Base-by-base conservation (phyloP, 2,797 vertebrate genomes). In the Argyrosomus regius region DNA sequence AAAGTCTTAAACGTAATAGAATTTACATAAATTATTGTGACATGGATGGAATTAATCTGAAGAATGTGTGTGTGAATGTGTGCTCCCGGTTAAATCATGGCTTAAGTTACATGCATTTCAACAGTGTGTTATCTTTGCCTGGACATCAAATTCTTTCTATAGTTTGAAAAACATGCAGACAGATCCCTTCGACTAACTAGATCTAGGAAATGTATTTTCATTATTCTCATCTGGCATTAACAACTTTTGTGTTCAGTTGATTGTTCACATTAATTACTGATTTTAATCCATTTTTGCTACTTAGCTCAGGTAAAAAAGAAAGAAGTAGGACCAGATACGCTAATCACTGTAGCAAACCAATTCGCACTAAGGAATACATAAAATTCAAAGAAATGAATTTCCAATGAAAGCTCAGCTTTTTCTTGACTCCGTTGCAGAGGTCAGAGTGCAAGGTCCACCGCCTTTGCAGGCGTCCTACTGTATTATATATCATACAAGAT, bases 41-140 rank as follows among this genome's bases (percentile, higher is more conserved):
- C 18, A 45, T 28, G 48, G 13, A 49, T 43, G 2, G 8, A 48
- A 54, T 22, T 45, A 3, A 58, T 73, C 22, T 46, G 5, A 53
- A 61, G 16, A 67, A 45, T 57, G 70, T 14, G 14, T 50, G 35
- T 39, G 35, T 39, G 35, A 39, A 39, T 24, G 8, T 59, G 57
- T 67, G 60, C 24, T 74, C 10, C 49, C 7, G 9, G 66, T 39
- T 75, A 46, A 43, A 1, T 56, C 16, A 3, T 22, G 10, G 43
- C 14, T 62, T 26, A 58, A 12, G 67, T 72, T 20, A 67, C 24
- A 24, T 72, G 20, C 24, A 58, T 64, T 68, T 78, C 17, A 78
- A 56, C 61, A 72, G 56, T 56, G 39, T n/a, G 54, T 20, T 68
- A 35, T 78, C 35, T 9, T 35, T 8, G 35, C 8, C 8, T 35